These are phyloP conservation scores for Siniperca undulata DNA, from an alignment of 2,797 vertebrate species.

Conservation along the genomic window DNA sequence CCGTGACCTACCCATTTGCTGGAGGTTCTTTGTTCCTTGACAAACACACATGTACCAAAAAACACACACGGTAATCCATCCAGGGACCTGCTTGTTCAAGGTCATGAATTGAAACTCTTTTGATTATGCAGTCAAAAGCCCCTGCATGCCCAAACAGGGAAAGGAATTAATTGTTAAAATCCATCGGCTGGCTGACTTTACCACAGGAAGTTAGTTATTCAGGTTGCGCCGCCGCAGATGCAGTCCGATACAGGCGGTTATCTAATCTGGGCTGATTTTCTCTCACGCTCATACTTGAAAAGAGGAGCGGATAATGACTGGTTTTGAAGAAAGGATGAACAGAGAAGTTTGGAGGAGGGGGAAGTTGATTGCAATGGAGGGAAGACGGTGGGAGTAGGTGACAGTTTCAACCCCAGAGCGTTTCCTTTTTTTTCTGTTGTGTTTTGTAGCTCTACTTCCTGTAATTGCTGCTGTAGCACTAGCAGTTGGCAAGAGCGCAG, in stretches of 20 bases:
- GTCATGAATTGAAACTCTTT: slow-evolving; percentile 52
- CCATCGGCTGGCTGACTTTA: slow-evolving; percentile 31
- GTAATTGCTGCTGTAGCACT: slow-evolving; percentile 70
- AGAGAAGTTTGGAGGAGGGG: slow-evolving; percentile 54
- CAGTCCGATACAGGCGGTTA: slow-evolving; percentile 45
- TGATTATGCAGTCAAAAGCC: slow-evolving; percentile 50
- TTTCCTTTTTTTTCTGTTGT: slow-evolving; percentile 45
- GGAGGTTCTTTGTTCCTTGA: slow-evolving; percentile 30
- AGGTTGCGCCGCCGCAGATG: slow-evolving; percentile 21
- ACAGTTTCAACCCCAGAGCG: slow-evolving; percentile 61
- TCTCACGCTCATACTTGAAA: slow-evolving; percentile 62
- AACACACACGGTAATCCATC: slow-evolving; percentile 33
- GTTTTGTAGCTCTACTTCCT: slow-evolving; percentile 66
- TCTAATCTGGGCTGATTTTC: slow-evolving; percentile 66
- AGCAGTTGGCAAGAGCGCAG: slow-evolving; percentile 58
- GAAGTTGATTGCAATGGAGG: slow-evolving; percentile 60
- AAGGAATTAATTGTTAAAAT: slow-evolving; percentile 36
- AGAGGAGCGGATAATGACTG: slow-evolving; percentile 64
- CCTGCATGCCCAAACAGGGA: slow-evolving; percentile 13
- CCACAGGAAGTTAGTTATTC: slow-evolving; percentile 56
- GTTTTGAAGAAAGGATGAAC: slow-evolving; percentile 72
- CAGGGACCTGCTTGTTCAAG: slow-evolving; percentile 32
- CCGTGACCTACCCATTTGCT: slow-evolving; percentile 30
- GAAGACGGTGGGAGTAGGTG: slow-evolving; percentile 62
- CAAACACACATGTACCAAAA: slow-evolving; percentile 4